Evolutionary conservation across 2,888 invertebrate species (phyloP).

Genomic region (Timandra comae): DNA sequence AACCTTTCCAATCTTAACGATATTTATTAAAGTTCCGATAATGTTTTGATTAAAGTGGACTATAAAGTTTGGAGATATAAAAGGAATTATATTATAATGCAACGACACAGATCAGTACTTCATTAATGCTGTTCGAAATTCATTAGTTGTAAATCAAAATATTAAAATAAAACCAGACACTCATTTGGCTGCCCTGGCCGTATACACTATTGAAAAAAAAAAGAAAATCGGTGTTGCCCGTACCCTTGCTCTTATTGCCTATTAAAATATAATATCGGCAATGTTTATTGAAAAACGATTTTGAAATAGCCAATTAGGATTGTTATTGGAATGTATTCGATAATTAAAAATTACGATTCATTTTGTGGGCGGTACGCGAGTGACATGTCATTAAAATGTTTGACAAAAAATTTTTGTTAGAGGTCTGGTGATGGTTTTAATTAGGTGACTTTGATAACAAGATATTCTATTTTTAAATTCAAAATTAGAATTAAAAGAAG

Average conservation of each 20-base stretch:
- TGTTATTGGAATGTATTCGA: slow-evolving; percentile 25
- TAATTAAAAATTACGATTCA: slow-evolving; percentile 34
- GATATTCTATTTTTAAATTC: too few relatives aligned
- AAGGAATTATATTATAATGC: slow-evolving; percentile 1
- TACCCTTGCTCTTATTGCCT: slow-evolving; percentile 54
- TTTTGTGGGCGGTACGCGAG: slow-evolving; percentile 39
- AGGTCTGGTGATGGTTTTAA: too few relatives aligned
- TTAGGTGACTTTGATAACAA: too few relatives aligned
- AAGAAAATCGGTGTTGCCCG: slow-evolving; percentile 27
- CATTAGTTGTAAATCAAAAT: slow-evolving; percentile 64
- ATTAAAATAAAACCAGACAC: slow-evolving; percentile 51
- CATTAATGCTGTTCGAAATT: slow-evolving; percentile 60
- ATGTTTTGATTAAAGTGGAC: not conserved
- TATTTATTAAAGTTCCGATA: too few relatives aligned
- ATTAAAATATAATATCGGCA: slow-evolving; percentile 63
- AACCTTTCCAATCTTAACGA: too few relatives aligned
- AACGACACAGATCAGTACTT: slow-evolving; percentile 58
- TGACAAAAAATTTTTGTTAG: slow-evolving; percentile 40
- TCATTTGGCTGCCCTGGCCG: slow-evolving; percentile 59
- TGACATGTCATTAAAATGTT: slow-evolving; percentile 51
- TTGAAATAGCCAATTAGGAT: slow-evolving; percentile 59
- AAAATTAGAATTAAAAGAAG: too few relatives aligned
- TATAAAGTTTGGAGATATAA: not conserved
- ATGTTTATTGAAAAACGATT: slow-evolving; percentile 64
- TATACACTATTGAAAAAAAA: slow-evolving; percentile 32